A percentile compares a stretch with the other conserved stretches of the same genome.
Evolutionary conservation across 2,797 vertebrate species (phyloP).

Genomic region (Melanotaenia nigrans): DNA sequence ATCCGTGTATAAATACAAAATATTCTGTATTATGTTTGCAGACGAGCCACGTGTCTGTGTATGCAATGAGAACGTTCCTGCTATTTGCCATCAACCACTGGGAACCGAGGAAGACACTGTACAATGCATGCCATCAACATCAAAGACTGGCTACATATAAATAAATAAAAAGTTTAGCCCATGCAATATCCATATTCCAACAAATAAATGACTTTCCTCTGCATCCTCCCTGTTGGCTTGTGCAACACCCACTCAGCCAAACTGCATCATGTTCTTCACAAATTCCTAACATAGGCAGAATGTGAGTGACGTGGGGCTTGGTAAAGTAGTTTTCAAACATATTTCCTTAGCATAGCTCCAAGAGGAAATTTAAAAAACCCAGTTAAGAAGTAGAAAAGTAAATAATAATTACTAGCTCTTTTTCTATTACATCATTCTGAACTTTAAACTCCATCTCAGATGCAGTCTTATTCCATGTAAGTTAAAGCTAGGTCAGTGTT

Average conservation of each 20-base stretch:
- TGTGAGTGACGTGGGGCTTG: slow-evolving; percentile 32
- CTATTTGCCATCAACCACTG: slow-evolving; percentile 3
- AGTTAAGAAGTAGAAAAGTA: slow-evolving; percentile 4
- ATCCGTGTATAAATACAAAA: slow-evolving; percentile 2
- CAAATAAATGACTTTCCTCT: slow-evolving; percentile 50
- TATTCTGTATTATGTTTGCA: slow-evolving; percentile 1
- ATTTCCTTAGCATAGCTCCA: slow-evolving; percentile 3
- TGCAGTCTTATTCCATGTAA: neutral
- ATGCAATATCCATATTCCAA: slow-evolving; percentile 56
- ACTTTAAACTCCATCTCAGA: neutral
- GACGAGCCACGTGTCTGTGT: neutral
- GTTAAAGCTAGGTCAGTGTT: neutral
- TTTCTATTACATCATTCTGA: neutral
- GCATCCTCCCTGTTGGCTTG: slow-evolving; percentile 53
- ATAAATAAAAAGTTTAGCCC: slow-evolving; percentile 32
- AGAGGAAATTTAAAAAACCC: slow-evolving; percentile 12
- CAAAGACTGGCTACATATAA: slow-evolving; percentile 33
- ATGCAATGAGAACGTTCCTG: slow-evolving; percentile 15
- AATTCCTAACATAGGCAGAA: slow-evolving; percentile 56
- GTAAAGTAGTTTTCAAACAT: slow-evolving; percentile 32
- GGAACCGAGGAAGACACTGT: slow-evolving; percentile 6
- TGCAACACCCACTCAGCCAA: slow-evolving; percentile 55
- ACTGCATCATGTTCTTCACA: slow-evolving; percentile 50
- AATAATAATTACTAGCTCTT: slow-evolving; percentile 7
- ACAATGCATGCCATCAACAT: slow-evolving; percentile 27